Evolutionary conservation across 2,888 invertebrate genomes (phyloP).

Genomic region (Nemapogon koenigi): DNA sequence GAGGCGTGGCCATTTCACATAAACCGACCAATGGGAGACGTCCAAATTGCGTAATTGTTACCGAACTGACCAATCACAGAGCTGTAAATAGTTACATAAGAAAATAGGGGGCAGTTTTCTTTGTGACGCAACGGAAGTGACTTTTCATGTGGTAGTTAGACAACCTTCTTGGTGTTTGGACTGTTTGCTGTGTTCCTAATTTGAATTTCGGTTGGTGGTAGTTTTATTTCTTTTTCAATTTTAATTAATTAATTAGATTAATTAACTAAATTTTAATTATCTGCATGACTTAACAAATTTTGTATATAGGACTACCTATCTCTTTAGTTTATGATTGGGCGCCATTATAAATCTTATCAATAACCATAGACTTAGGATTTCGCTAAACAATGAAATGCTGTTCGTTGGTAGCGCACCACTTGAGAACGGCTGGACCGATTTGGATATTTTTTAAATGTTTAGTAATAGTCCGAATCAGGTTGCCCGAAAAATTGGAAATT

Average conservation of each 20-base stretch:
- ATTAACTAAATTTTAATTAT: no score
- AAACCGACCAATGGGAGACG: conserved; percentile 31
- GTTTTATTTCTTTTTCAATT: conserved; percentile 11
- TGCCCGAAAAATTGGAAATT: no score
- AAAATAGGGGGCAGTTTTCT: conserved; percentile 16
- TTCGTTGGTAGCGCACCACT: no score
- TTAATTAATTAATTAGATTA: conserved; percentile 2
- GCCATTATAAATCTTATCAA: no score
- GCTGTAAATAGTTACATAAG: conserved; percentile 27
- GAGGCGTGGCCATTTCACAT: conserved; percentile 29
- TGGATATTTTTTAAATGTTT: no score
- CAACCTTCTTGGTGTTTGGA: background rate
- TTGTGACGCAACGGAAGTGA: conserved; percentile 15
- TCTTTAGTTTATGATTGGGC: no score
- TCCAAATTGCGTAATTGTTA: conserved; percentile 36
- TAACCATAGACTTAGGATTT: no score
- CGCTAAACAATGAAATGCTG: no score
- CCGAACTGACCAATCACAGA: conserved; percentile 31
- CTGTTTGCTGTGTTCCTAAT: conserved; percentile 10
- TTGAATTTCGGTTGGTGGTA: conserved; percentile 12
- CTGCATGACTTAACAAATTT: no score
- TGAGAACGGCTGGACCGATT: no score
- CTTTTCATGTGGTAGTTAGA: conserved; percentile 13
- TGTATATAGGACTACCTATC: no score
- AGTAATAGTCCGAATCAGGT: no score